Evolutionary conservation across 2,113 vertebrate genomes (phyloP), one percentile per base, ranked within the genome.

Genomic region (Lagopus leucura): DNA sequence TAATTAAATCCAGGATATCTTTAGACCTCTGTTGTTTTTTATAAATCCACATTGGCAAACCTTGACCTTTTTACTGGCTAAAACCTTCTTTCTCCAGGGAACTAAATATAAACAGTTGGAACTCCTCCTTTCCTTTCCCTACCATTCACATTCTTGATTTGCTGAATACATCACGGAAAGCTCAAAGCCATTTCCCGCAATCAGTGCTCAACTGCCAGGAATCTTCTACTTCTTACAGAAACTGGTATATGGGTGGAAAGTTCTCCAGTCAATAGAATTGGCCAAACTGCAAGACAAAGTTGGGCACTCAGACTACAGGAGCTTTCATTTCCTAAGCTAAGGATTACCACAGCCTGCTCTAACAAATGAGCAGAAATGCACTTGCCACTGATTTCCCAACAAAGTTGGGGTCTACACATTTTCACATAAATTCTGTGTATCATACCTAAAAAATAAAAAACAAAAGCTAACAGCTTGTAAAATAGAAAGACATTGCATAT

Each of bases 191-290:
- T 89, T 95, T 95, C 91, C 84, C 8, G 36, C 60, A 92, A 90
- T 89, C 71, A 42, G n/a, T 54, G 60, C 58, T 82, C 64, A 14
- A 85, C 54, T 94, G 83, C 78, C 92, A 95, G 84, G 71, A 90
- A 79, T 89, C 70, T 82, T 87, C 90, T 89, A 42, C n/a, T 92
- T 6, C 1, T 92, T 84, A 72, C 7, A n/a, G 89, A 82, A 92
- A 34, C 38, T 88, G 16, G n/a, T 2, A 1, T 61, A 64, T 25
- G 55, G 48, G 13, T 91, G 61, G 66, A 81, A 91, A 88, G 74
- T 78, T 40, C 40, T 78, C 50, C 11, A 70, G 67, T 86, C 61
- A 78, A 69, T 1, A 60, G n/a, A 84, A 60, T 65, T 60, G 38
- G 22, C n/a, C n/a, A 65, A 65, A 80, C 1, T 4, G 57, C 48